phyloP scores from a whole-genome alignment of 2,888 invertebrate genomes.

The Drosophila siamana region DNA sequence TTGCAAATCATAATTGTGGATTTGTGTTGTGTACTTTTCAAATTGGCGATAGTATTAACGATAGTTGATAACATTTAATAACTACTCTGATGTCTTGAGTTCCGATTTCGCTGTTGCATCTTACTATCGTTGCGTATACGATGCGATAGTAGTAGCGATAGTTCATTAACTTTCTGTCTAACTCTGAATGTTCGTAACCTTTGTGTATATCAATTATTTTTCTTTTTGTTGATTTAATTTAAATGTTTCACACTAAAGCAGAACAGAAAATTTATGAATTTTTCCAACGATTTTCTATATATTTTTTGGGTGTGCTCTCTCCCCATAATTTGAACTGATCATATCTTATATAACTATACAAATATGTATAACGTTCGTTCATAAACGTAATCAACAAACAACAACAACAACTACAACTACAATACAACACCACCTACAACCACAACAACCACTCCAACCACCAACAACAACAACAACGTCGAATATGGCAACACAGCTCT shows the following conservation, averaged over 20 bases:
- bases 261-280: conserved; percentile 54
- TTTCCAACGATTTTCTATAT: conserved; percentile 69
- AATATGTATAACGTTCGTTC: conserved; percentile 48
- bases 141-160: conserved; percentile 8
- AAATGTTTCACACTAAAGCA: conserved; percentile 3
- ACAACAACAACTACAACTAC: conserved; percentile 32
- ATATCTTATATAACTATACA: conserved; percentile 16
- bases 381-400: conserved; percentile 66
- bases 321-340: conserved; percentile 57
- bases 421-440: conserved; percentile 44
- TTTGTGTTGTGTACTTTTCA: no score
- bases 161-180: neutral
- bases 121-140: no score
- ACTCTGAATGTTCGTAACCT: neutral
- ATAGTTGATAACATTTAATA: no score
- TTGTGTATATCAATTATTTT: neutral
- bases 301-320: conserved; percentile 62
- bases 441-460: conserved; percentile 46
- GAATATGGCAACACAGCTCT: conserved; percentile 86
- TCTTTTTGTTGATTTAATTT: neutral
- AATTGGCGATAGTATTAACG: no score
- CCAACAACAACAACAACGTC: conserved; percentile 50
- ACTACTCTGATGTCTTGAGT: no score
- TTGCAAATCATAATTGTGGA: no score
- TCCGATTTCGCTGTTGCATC: no score